Percentiles rank a stretch among this genome's conserved stretches.
Evolutionary conservation across 2,888 invertebrate species (phyloP).

Genomic region (Drosophila suboccidentalis): DNA sequence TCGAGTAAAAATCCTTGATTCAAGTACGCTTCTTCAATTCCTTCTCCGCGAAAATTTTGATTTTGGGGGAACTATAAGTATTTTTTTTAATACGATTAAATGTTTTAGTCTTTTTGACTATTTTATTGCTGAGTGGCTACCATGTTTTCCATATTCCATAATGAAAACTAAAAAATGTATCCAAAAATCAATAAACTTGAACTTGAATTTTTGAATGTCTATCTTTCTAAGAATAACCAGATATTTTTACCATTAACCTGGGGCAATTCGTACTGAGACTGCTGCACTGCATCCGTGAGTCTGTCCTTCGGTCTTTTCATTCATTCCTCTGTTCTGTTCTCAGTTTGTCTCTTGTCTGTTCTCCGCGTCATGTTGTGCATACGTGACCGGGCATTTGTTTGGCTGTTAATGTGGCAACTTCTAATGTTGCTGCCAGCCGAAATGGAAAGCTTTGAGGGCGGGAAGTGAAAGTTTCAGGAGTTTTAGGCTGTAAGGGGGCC

Average conservation of each 20-base stretch:
- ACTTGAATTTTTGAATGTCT: not conserved
- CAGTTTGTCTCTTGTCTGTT: not conserved
- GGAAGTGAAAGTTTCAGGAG: slow-evolving; percentile 46
- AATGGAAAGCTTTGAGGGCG: slow-evolving; percentile 60
- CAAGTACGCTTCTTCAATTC: no score
- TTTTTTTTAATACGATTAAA: no score
- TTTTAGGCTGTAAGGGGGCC: not conserved
- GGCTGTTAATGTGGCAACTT: slow-evolving; percentile 63
- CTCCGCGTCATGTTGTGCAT: slow-evolving; percentile 58
- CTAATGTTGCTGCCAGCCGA: slow-evolving; percentile 44
- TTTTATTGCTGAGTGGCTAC: no score
- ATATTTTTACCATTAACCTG: not conserved
- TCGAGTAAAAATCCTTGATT: no score
- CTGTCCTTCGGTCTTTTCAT: slow-evolving; percentile 1
- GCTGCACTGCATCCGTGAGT: slow-evolving; percentile 11
- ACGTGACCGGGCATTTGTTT: slow-evolving; percentile 76
- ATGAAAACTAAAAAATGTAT: no score
- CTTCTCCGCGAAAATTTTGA: no score
- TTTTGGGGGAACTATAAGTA: no score
- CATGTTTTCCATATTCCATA: no score
- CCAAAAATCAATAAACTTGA: no score
- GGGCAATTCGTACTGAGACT: not conserved
- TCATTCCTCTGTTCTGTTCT: not conserved
- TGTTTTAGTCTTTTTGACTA: no score
- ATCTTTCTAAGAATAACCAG: not conserved